phyloP scores from a whole-genome alignment of 2,113 vertebrate genomes.

The Lamprologus callipterus region DNA sequence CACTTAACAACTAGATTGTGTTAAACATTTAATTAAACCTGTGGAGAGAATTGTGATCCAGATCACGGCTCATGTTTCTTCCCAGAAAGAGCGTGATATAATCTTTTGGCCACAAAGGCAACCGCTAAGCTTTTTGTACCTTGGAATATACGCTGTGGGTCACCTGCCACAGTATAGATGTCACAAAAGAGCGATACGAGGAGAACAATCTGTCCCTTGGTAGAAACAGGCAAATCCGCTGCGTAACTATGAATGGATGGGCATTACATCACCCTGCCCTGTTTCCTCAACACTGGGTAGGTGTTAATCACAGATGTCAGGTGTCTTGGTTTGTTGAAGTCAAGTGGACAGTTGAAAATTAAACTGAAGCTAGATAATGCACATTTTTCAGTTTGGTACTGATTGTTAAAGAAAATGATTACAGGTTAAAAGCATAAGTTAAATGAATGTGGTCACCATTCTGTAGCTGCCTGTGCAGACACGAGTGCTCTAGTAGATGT shows the following conservation, averaged over 20 bases:
- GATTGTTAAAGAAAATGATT: not conserved
- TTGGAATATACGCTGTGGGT: not conserved
- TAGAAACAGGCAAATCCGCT: not conserved
- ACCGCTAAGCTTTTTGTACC: not conserved
- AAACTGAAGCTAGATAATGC: not conserved
- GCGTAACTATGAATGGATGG: not conserved
- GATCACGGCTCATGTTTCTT: not conserved
- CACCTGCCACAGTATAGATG: not conserved
- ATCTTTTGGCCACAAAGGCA: not conserved
- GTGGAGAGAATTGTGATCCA: not conserved
- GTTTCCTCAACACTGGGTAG: not conserved
- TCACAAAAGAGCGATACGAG: not conserved
- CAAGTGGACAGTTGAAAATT: not conserved
- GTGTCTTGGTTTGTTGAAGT: not conserved
- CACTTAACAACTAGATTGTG: not conserved
- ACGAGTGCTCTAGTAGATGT: not conserved
- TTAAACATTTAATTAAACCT: not conserved
- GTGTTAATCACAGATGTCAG: conserved; percentile 21
- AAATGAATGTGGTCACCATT: conserved; percentile 35
- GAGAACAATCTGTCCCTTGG: conserved; percentile 16
- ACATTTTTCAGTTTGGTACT: not conserved
- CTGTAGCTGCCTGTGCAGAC: not conserved
- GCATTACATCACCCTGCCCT: not conserved
- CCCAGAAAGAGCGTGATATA: not conserved
- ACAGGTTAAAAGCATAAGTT: not conserved